Percentiles rank a stretch among this genome's conserved stretches.
Evolutionary conservation across 2,888 invertebrate species (phyloP).

Genomic region (Hydroisotoma schaefferi): DNA sequence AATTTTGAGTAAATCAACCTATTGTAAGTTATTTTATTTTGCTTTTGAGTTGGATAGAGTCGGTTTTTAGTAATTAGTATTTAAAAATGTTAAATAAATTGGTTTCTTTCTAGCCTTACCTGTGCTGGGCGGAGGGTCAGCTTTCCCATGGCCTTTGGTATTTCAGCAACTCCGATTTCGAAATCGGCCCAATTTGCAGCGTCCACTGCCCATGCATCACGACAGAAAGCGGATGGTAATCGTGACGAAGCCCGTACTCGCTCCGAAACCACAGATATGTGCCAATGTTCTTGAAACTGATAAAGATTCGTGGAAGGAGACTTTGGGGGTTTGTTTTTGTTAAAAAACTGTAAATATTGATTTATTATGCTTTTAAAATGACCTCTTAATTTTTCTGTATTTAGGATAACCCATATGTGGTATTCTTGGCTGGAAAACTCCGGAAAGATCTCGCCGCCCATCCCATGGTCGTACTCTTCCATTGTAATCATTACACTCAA

Average conservation of each 20-base stretch:
- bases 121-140: too few species aligned
- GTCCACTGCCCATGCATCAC: slow-evolving; percentile 67
- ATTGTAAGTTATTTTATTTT: too few species aligned
- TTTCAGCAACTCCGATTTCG: slow-evolving; percentile 58
- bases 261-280: slow-evolving; percentile 50
- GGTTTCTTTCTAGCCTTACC: too few species aligned
- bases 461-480: slow-evolving; percentile 67
- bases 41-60: too few species aligned
- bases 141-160: slow-evolving; percentile 47
- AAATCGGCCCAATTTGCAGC: slow-evolving; percentile 74
- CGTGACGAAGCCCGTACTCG: slow-evolving; percentile 63
- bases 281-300: slow-evolving; percentile 5
- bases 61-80: too few species aligned
- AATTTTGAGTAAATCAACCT: too few species aligned
- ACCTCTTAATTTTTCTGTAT: slow-evolving; percentile 15
- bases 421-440: slow-evolving; percentile 68
- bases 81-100: too few species aligned
- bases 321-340: too few species aligned
- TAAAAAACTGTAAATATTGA: too few species aligned
- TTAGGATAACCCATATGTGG: slow-evolving; percentile 66
- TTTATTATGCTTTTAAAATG: not conserved
- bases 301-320: not conserved
- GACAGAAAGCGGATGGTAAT: slow-evolving; percentile 64
- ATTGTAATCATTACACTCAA: slow-evolving; percentile 66
- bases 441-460: slow-evolving; percentile 67